A percentile compares a stretch with the other conserved stretches of the same genome.
Evolutionary conservation across 2,888 invertebrate species (phyloP).

Genomic region (Brachyptera putata): DNA sequence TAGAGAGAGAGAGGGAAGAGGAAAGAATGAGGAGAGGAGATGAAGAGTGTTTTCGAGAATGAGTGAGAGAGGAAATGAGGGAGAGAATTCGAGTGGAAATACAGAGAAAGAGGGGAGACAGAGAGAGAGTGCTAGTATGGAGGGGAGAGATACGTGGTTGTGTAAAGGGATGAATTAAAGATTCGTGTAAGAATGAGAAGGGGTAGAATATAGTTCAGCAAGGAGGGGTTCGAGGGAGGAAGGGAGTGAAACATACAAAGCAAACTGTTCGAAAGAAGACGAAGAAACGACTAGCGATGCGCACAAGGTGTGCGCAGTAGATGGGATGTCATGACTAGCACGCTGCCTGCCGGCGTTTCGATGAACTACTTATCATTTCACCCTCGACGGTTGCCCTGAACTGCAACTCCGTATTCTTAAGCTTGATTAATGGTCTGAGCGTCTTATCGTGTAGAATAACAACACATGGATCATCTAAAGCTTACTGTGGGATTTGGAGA

Average conservation of each 20-base stretch:
- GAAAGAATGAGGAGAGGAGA: neutral
- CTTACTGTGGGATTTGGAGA: no score
- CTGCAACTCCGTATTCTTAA: neutral
- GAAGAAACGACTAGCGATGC: constrained; percentile 11
- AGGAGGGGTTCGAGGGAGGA: constrained; percentile 1
- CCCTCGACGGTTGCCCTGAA: neutral
- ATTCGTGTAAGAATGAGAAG: constrained; percentile 18
- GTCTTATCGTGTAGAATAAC: neutral
- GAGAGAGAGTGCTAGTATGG: neutral
- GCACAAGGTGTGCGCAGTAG: neutral
- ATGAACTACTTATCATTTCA: neutral
- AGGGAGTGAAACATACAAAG: neutral
- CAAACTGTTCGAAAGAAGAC: constrained; percentile 16
- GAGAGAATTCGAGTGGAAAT: neutral
- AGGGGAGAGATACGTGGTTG: neutral
- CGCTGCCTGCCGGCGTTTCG: neutral
- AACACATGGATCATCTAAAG: no score
- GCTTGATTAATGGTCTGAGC: neutral
- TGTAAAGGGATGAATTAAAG: constrained; percentile 14
- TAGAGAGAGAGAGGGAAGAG: neutral
- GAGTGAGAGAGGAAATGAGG: neutral
- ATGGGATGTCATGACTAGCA: neutral
- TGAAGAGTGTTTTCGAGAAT: neutral
- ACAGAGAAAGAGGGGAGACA: neutral
- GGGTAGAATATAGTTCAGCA: constrained; percentile 14